Evolutionary conservation across 2,888 invertebrate species (phyloP), one percentile per base, ranked within the genome.

Genomic region (Rapana venosa): DNA sequence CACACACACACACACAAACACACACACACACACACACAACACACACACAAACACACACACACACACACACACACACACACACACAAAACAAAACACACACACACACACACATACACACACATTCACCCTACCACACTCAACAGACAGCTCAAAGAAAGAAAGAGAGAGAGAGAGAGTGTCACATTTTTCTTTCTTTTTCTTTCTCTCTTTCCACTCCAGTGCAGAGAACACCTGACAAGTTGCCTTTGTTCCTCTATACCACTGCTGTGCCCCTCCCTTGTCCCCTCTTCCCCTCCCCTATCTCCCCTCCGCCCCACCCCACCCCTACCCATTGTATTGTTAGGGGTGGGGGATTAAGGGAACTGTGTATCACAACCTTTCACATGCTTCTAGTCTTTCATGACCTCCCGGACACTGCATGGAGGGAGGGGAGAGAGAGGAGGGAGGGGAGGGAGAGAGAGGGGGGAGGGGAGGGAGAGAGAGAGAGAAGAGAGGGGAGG

Each of bases 161-260:
- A 70, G 30, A 74, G 13, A 74, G 74, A 74, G n/a, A 74, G 74
- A 47, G 47, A 47, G 47, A 47, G 47, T 47, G 47, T 47, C 47
- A 47, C 26, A 74, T n/a, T n/a, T 74, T 74, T 74, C 13, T 47
- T 47, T 47, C n/a, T 47, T 47, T 15, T 56, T 20, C 11, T 84
- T 84, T 84, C 56, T 30, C 26, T 30, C 47, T 20, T 85, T 61
- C 58, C 30, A 58, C 85, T 17, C 30, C 5, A 61, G 58, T 61
- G 85, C 58, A 26, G 58, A n/a, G 58, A n/a, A 56, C 58, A 61
- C 58, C 58, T 85, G 85, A 85, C 85, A 85, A 20, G 58, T 85
- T 85, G 85, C 85, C 85, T 85, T 85, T 85, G 85, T 85, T 58
- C 85, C 61, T 22, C 61, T 22, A 30, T 30, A 13, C 32, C 11